A percentile compares a stretch with the other conserved stretches of the same genome.
phyloP scores from a whole-genome alignment of 2,888 invertebrate genomes.

The Volucella zonaria region DNA sequence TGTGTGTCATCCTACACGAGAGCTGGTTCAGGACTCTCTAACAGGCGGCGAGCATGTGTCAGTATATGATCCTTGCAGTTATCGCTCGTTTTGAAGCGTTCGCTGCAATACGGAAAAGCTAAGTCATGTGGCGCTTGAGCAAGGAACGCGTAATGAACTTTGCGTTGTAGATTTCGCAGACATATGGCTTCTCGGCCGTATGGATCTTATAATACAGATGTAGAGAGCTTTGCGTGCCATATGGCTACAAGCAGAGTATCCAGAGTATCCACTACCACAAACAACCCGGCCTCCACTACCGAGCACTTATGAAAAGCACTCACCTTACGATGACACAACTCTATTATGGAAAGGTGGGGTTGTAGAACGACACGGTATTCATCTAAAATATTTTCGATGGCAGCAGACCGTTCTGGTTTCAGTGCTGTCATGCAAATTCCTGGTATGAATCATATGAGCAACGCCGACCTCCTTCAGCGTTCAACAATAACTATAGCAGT shows the following conservation, averaged over 20 bases:
- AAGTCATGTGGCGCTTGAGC: too few relatives aligned
- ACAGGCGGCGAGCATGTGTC: too few relatives aligned
- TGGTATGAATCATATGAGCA: slow-evolving; percentile 72
- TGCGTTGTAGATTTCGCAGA: slow-evolving; percentile 67
- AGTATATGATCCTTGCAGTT: too few relatives aligned
- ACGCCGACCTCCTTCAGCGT: slow-evolving; percentile 56
- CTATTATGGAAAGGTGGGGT: slow-evolving; percentile 81
- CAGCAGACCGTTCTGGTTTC: slow-evolving; percentile 73
- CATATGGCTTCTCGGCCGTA: slow-evolving; percentile 60
- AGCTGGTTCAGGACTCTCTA: too few relatives aligned
- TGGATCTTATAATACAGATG: slow-evolving; percentile 74
- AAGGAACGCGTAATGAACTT: slow-evolving; percentile 70
- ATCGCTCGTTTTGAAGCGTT: too few relatives aligned
- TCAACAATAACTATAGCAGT: slow-evolving; percentile 77
- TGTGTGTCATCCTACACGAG: too few relatives aligned
- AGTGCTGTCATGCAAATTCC: slow-evolving; percentile 66
- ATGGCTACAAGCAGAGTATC: too few relatives aligned
- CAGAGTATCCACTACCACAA: too few relatives aligned
- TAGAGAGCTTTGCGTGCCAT: slow-evolving; percentile 70
- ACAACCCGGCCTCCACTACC: slow-evolving; percentile 82
- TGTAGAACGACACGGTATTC: slow-evolving; percentile 79
- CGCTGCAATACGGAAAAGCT: too few relatives aligned
- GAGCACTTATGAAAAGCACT: slow-evolving; percentile 88
- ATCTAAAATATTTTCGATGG: slow-evolving; percentile 68
- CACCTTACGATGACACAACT: slow-evolving; percentile 87